Percentiles rank a stretch among this genome's conserved stretches.
Conservation (phyloP, 1,140 invertebrate species). For the Drosophila yakuba region DNA sequence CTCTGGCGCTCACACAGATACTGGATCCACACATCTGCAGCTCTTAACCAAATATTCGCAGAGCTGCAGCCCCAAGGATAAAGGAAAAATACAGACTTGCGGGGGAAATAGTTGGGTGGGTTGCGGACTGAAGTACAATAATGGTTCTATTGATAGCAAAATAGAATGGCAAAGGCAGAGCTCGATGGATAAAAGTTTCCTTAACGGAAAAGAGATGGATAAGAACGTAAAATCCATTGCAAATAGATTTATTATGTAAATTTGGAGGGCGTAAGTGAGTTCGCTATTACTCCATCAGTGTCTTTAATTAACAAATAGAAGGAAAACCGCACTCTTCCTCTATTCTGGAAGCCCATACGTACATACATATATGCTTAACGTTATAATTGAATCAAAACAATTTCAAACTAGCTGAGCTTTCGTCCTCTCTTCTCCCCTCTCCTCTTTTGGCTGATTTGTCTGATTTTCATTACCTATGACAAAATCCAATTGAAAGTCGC, state of each 20-base stretch:
- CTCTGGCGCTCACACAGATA: constrained; percentile 27
- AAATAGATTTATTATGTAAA: constrained; percentile 84
- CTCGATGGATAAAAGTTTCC: constrained; percentile 46
- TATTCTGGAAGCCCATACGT: neutral
- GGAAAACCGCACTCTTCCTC: neutral
- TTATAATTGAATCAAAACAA: constrained; percentile 78
- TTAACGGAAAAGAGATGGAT: constrained; percentile 13
- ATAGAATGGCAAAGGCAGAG: constrained; percentile 34
- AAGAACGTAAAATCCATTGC: constrained; percentile 66
- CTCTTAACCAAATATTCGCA: constrained; percentile 66
- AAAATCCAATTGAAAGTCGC: constrained; percentile 68
- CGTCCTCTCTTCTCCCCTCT: constrained; percentile 33
- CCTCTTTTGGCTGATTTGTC: constrained; percentile 54
- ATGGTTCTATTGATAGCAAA: constrained; percentile 59
- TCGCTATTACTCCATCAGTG: constrained; percentile 18
- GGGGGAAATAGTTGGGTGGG: neutral
- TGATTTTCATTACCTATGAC: constrained; percentile 78
- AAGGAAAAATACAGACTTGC: constrained; percentile 22
- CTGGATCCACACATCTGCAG: constrained; percentile 8
- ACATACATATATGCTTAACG: constrained; percentile 5
- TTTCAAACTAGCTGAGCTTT: constrained; percentile 56
- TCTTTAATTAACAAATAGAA: constrained; percentile 65
- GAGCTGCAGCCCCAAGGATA: constrained; percentile 32
- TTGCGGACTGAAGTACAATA: constrained; percentile 40
- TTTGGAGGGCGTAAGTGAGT: constrained; percentile 72